Evolutionary conservation across 1,140 invertebrate species (phyloP).

Genomic region (Drusus annulatus): DNA sequence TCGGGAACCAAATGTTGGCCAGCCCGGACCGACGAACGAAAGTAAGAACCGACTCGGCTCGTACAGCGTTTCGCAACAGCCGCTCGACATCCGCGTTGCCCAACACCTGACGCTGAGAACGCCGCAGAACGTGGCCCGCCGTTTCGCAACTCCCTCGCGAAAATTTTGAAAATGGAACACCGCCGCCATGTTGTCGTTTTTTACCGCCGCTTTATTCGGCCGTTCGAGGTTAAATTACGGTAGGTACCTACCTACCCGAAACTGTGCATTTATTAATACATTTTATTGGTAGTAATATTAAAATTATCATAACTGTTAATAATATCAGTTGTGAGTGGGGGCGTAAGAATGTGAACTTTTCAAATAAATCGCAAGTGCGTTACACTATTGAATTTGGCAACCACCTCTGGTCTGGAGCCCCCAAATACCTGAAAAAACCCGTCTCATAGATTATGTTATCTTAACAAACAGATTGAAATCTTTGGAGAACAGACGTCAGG

Average conservation of each 20-base stretch:
- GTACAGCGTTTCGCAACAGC: constrained; percentile 42
- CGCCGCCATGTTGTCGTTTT: constrained; percentile 14
- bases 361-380: too few species aligned
- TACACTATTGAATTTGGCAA: too few species aligned
- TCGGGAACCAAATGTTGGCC: neutral
- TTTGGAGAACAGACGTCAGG: too few species aligned
- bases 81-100: constrained; percentile 56
- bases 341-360: too few species aligned
- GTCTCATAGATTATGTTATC: too few species aligned
- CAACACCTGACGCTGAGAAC: constrained; percentile 48
- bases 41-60: neutral
- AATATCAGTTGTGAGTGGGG: too few species aligned
- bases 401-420: too few species aligned
- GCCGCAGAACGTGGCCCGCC: constrained; percentile 42
- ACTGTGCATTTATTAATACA: too few species aligned
- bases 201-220: constrained; percentile 2
- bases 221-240: neutral
- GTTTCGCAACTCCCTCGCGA: constrained; percentile 45
- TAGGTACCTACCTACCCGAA: neutral
- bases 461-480: too few species aligned
- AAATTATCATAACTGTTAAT: too few species aligned
- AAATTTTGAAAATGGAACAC: constrained; percentile 58
- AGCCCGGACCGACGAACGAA: neutral
- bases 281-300: too few species aligned
- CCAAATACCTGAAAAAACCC: too few species aligned